Evolutionary conservation across 2,888 invertebrate genomes (phyloP).

Genomic region (Anarsia innoxiella): DNA sequence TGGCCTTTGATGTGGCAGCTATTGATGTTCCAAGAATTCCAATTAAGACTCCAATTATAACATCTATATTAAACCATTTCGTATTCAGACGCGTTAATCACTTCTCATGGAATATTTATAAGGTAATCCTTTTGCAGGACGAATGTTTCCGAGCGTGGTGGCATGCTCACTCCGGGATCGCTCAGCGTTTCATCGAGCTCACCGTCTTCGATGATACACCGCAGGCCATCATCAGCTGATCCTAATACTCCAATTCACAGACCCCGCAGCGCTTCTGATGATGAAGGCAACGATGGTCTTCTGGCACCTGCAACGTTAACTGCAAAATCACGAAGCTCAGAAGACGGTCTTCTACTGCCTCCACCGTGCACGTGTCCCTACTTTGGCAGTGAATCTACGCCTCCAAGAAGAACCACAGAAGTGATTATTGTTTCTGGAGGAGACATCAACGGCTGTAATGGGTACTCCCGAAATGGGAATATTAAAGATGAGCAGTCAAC

Average conservation of each 20-base stretch:
- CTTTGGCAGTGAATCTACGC: conserved; percentile 80
- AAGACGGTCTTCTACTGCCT: conserved; percentile 75
- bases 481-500: conserved; percentile 58
- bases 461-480: conserved; percentile 50
- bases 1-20: conserved; percentile 13
- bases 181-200: conserved; percentile 65
- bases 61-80: background rate
- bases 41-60: background rate
- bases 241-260: conserved; percentile 48
- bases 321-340: conserved; percentile 62
- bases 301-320: conserved; percentile 52
- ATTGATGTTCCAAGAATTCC: background rate
- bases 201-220: conserved; percentile 63
- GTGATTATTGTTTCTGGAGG: conserved; percentile 73
- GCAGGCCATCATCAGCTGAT: conserved; percentile 53
- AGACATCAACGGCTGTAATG: conserved; percentile 61
- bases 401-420: conserved; percentile 65
- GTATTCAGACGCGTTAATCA: background rate
- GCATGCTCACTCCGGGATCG: conserved; percentile 64
- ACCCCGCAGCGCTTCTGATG: conserved; percentile 62
- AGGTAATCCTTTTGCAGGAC: conserved; percentile 40
- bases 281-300: conserved; percentile 57
- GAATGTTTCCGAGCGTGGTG: conserved; percentile 58
- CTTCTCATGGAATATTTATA: too few relatives aligned
- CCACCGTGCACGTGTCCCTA: conserved; percentile 89